Evolutionary conservation across 1,140 invertebrate species (phyloP).

Genomic region (Hylyphantes graminicola): DNA sequence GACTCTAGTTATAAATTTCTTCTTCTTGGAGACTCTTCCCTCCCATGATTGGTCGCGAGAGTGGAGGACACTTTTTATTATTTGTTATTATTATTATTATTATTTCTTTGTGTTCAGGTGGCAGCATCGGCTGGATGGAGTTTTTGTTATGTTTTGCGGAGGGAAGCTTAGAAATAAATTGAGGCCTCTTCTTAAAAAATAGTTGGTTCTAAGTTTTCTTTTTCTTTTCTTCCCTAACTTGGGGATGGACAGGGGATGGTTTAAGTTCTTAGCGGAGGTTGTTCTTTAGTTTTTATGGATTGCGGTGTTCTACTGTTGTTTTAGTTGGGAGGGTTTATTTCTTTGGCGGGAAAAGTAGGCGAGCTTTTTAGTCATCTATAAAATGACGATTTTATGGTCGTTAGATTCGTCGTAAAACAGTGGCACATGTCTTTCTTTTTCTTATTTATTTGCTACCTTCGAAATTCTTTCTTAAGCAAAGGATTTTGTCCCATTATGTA

Average conservation of each 20-base stretch:
- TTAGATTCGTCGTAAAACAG: too few relatives aligned
- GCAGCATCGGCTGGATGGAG: not conserved
- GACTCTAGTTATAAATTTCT: constrained; percentile 59
- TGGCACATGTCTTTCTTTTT: not conserved
- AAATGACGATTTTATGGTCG: too few relatives aligned
- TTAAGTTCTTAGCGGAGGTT: constrained; percentile 34
- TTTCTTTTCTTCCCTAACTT: constrained; percentile 6
- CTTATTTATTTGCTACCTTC: not conserved
- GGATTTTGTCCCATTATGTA: too few relatives aligned
- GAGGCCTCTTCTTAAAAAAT: constrained; percentile 46
- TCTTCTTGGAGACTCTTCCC: constrained; percentile 14
- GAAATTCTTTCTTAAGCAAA: too few relatives aligned
- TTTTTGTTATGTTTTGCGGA: constrained; percentile 48
- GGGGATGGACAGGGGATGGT: constrained; percentile 50
- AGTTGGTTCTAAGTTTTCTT: constrained; percentile 6
- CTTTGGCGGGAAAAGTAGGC: not conserved
- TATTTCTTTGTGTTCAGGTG: too few relatives aligned
- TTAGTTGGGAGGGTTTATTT: not conserved
- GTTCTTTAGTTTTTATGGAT: constrained; percentile 53
- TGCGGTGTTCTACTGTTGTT: constrained; percentile 1
- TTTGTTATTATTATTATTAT: too few relatives aligned
- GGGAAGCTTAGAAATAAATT: constrained; percentile 57
- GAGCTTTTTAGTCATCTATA: not conserved
- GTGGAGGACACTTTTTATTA: constrained; percentile 12
- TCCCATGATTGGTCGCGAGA: constrained; percentile 50